Evolutionary conservation across 1,140 invertebrate species (phyloP), one percentile per base, ranked within the genome.

Genomic region (Panagrolaimus sp.): DNA sequence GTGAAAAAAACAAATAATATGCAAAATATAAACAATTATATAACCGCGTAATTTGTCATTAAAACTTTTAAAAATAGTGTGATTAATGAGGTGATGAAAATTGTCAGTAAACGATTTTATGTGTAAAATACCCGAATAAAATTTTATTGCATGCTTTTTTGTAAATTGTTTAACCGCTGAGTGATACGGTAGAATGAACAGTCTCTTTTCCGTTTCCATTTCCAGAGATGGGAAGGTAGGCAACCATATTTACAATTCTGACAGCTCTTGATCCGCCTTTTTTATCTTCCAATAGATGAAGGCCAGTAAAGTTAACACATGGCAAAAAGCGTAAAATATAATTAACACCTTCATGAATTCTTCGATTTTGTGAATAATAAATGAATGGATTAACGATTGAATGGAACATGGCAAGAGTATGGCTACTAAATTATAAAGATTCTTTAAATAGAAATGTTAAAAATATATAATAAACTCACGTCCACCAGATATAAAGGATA

Each of bases 331-430:
- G 72, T 1, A 83, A 69, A 65, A 81, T 68, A 51, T 80, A 80
- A 20, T 67, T 70, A 66, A 81, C 65, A 48, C 80, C 79, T 53
- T 82, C 79, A 25, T 77, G 78, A 63, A 81, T 77, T 45, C 75
- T 65, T 31, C 69, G 53, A 67, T 81, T 81, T 51, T 75, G 72
- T 23, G 51, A 57, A 63, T 80, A 82, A 63, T 83, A 83, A 48
- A 81, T 70, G 27, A 81, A 70, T 46, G 79, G 79, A 64, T 81
- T 81, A 46, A 81, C 81, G n/a, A 79, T 74, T 11, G 81, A 81
- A 66, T 81, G 79, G 27, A 74, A 79, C 79, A 81, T 81, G 11
- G 79, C 79, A 9, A 83, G 47, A 3, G 77, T 74, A 46, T 81
- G 80, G 9, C 70, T 66, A 67, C 68, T 38, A 38, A 47, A 47